Base-by-base conservation (phyloP, 2,888 invertebrate species). In the Mesorhabditis belari region DNA sequence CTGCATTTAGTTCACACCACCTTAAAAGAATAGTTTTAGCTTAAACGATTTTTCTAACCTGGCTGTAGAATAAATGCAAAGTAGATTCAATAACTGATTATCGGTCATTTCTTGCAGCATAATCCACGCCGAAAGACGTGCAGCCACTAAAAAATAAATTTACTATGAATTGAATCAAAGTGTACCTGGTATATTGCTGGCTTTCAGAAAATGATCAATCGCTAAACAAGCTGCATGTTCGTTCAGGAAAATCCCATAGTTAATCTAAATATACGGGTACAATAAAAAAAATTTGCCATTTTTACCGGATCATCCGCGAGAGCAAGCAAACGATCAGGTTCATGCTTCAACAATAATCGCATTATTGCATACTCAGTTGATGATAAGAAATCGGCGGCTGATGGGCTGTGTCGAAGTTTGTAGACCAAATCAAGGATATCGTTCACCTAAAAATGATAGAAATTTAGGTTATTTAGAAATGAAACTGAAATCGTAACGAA, bases 231-330 rank as follows among this genome's bases (percentile, higher is more conserved):
- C 88, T 28, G 87, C 85, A 72, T 87, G 89, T 64, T 87, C 82
- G 83, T 95, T 92, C n/a, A 91, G 86, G 80, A 94, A 94, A 29
- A 96, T 83, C 1, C 96, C 96, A 84, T 89, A 95, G 78, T 89
- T 88, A 19, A 79, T 74, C 82, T 83, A 90, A 81, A 59, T 62
- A 26, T 19, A 35, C 12, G 1, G 44, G 44, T 9, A 24, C 21
- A 3, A 54, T 12, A 4, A 49, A 17, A 57, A 44, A n/a, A 57
- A 53, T 17, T 2, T 69, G 0, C 1, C 12, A 35, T 17, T 35
- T 17, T 49, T 49, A 83, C 82, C 90, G 88, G 81, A 81, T 93
- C 89, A 77, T 88, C 87, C 53, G 95, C 83, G 5, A 92, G 85
- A 19, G 86, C 83, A 17, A 94, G 83, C 59, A 88, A 87, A 19